Evolutionary conservation across 2,797 vertebrate species (phyloP), one percentile per base, ranked within the genome.

Genomic region (Lithobates pipiens): DNA sequence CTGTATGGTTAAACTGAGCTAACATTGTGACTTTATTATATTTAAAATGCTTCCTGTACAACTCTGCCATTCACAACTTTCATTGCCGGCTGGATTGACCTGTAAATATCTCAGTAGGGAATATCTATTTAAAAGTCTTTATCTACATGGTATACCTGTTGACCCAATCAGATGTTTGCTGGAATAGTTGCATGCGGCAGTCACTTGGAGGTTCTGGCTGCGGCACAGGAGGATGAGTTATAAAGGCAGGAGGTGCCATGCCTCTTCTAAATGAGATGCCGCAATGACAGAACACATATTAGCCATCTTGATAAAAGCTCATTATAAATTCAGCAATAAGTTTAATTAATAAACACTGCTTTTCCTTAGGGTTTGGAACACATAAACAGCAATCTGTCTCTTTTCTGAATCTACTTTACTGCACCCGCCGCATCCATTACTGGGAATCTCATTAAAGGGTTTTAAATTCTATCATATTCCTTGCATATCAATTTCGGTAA

Each of bases 341-440:
- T 69, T 76, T 83, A 86, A 83, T 86, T 86, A 86, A 83, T 86
- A 86, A 86, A 83, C 76, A 74, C 15, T 73, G 75, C 69, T 86
- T 86, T 83, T 86, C 80, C 85, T 83, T 61, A 57, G 76, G 80
- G 80, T 44, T 86, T 78, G 29, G 67, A 83, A 77, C 82, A 83
- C 85, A 86, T 82, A 82, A 86, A 86, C 80, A 78, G 85, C 76
- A 86, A 83, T 86, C 82, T 83, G 80, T 86, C 85, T 86, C 42
- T 86, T 73, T 77, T 70, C 70, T 69, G 29, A 76, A 70, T 77
- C 67, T 65, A 34, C 77, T 73, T 76, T 50, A 54, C 57, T 68
- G 85, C 57, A 78, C 69, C 63, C 54, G 65, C 80, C 80, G 73
- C 57, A 86, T 83, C 85, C 85, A 86, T 86, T 86, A 86, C 57